Evolutionary conservation across 2,888 invertebrate species (phyloP), one percentile per base, ranked within the genome.

Genomic region (Agrypnus murinus): DNA sequence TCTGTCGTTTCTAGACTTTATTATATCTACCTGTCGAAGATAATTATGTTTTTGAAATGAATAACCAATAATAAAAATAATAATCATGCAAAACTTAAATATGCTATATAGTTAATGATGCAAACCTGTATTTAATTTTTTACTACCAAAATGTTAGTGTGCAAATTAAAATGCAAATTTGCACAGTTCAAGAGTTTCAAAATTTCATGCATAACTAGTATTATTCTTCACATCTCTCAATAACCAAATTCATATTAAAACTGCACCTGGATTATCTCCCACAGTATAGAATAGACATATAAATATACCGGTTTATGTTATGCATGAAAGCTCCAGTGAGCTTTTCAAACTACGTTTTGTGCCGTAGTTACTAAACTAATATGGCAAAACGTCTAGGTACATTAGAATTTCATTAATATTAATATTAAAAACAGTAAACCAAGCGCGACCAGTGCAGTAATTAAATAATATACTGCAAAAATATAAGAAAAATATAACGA

Each of bases 1-100:
- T 57, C 57, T 32, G 64, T 64, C 64, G 64, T 15, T 17, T 63
- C 43, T 17, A 15, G 34, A 34, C 55, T 55, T 55, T 55, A 55
- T 55, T 55, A 55, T 50, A 15, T 43, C 12, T 48, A 55, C 55
- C 55, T 55, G 55, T 55, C 55, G 64, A 65, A 70, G 53, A 67
- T 60, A 67, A 70, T 66, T 67, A 15, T 36, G n/a, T 55, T 36
- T 10, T 9, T 36, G n/a, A 10, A 6, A 31, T 19, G 50, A 31
- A 31, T 31, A 31, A n/a, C 31, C 12, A 32, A 50, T 50, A 31
- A 15, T 10, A 25, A 8, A 45, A 45, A 45, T 45, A 9, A 17
- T 45, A 2, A 6, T 17, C 17, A 7, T 12, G 36, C 9, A 36
- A 9, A 36, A 8, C n/a, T n/a, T 1, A 6, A n/a, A 36, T 2